Conservation (phyloP, 2,888 invertebrate genomes). For the Megamerina dolium region DNA sequence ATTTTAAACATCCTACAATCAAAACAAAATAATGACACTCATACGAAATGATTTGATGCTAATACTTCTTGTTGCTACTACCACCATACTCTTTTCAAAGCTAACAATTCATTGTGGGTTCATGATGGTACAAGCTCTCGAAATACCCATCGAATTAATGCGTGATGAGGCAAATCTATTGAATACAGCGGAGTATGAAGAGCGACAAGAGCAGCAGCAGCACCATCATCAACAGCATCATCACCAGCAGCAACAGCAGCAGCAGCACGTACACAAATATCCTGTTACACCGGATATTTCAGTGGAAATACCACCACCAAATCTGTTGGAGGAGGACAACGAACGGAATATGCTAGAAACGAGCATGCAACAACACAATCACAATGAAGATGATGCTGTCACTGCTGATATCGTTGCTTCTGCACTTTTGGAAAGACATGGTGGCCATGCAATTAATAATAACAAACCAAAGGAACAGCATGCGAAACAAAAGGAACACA, state of each 20-base stretch:
- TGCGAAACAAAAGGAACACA: constrained; percentile 3
- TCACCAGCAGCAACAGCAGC: constrained; percentile 4
- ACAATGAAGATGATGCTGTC: not conserved
- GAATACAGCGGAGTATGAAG: constrained; percentile 26
- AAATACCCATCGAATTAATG: constrained; percentile 31
- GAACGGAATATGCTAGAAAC: not conserved
- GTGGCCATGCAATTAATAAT: not conserved
- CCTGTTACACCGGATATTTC: not conserved
- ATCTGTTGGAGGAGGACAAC: not conserved
- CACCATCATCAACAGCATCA: constrained; percentile 9
- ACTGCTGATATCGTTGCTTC: not conserved
- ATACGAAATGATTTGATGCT: too few relatives aligned
- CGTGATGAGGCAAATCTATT: constrained; percentile 19
- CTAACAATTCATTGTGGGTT: too few relatives aligned
- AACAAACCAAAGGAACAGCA: constrained; percentile 11
- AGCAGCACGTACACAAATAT: not conserved
- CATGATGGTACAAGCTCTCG: constrained; percentile 29
- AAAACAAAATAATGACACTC: too few relatives aligned
- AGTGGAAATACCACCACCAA: not conserved
- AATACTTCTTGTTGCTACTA: constrained; percentile 24
- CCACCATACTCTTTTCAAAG: too few relatives aligned
- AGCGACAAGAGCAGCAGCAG: constrained; percentile 6
- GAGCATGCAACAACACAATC: not conserved
- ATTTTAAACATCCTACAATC: too few relatives aligned
- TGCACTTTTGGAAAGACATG: not conserved